Conservation (phyloP, 2,797 vertebrate genomes). For the Dallia pectoralis region DNA sequence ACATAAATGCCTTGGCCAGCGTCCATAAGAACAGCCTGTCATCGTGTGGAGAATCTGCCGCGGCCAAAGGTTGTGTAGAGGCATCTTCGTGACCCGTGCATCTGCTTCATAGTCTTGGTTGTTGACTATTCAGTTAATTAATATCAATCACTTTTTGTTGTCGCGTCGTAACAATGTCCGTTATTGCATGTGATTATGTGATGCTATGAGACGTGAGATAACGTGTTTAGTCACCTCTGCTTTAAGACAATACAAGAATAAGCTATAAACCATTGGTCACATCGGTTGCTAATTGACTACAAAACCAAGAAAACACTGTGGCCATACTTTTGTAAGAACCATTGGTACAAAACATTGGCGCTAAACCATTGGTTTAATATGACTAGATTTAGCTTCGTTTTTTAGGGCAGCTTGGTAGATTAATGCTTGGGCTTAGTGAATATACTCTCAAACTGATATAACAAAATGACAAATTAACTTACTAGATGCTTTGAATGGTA, state of each 20-base stretch:
- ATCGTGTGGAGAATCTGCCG: conserved; percentile 10
- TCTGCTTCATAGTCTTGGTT: conserved; percentile 43
- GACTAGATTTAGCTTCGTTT: too few relatives aligned
- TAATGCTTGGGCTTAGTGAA: too few relatives aligned
- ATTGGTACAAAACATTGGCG: conserved; percentile 1
- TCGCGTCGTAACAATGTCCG: not conserved
- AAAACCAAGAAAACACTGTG: not conserved
- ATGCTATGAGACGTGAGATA: not conserved
- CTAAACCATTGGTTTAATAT: not conserved
- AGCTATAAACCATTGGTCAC: not conserved
- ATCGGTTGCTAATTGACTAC: not conserved
- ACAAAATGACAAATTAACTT: too few relatives aligned
- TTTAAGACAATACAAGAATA: not conserved
- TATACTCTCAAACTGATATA: too few relatives aligned
- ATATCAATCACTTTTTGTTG: not conserved
- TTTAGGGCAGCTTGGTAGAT: too few relatives aligned
- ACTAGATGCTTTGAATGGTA: too few relatives aligned
- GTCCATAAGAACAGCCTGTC: conserved; percentile 23
- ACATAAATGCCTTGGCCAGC: conserved; percentile 33
- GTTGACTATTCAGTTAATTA: conserved; percentile 1
- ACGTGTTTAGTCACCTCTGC: not conserved
- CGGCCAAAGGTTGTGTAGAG: conserved; percentile 44
- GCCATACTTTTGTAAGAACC: not conserved
- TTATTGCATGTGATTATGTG: not conserved
- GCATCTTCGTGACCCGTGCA: conserved; percentile 17